Conservation (phyloP, 2,888 invertebrate species). For the Drosophila longiperda region DNA sequence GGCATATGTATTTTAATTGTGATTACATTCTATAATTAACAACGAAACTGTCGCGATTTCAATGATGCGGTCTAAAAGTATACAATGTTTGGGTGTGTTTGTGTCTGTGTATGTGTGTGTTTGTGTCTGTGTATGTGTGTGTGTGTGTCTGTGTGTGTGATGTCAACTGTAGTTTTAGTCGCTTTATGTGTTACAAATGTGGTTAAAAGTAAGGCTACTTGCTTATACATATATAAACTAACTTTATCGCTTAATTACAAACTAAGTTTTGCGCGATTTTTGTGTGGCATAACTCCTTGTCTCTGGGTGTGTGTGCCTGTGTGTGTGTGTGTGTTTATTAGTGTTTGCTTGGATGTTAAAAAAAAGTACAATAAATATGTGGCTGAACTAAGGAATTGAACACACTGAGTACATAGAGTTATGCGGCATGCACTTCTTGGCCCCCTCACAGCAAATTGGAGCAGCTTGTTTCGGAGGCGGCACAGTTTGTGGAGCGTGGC, state of each 20-base stretch:
- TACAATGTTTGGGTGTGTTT: constrained; percentile 2
- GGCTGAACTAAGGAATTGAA: constrained; percentile 57
- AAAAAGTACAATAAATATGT: constrained; percentile 73
- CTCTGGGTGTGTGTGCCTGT: constrained; percentile 9
- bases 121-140: no score
- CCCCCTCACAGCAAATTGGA: constrained; percentile 79
- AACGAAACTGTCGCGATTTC: constrained; percentile 24
- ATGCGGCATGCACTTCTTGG: constrained; percentile 13
- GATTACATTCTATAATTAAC: constrained; percentile 30
- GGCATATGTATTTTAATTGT: constrained; percentile 19
- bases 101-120: no score
- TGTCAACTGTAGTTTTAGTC: constrained; percentile 63
- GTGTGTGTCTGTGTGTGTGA: constrained; percentile 34
- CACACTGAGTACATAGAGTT: constrained; percentile 31
- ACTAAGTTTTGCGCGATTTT: constrained; percentile 50
- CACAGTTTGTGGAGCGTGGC: constrained; percentile 81
- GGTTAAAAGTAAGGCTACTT: constrained; percentile 35
- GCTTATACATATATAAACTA: constrained; percentile 29
- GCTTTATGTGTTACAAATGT: constrained; percentile 19
- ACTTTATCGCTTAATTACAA: constrained; percentile 38
- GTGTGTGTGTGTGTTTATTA: constrained; percentile 13
- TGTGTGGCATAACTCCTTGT: constrained; percentile 30
- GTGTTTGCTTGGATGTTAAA: constrained; percentile 35
- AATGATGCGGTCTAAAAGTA: constrained; percentile 24
- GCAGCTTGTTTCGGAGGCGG: constrained; percentile 75